Base-by-base conservation (phyloP, 1,140 invertebrate genomes). In the Hermatobates lingyangjiaoensis region DNA sequence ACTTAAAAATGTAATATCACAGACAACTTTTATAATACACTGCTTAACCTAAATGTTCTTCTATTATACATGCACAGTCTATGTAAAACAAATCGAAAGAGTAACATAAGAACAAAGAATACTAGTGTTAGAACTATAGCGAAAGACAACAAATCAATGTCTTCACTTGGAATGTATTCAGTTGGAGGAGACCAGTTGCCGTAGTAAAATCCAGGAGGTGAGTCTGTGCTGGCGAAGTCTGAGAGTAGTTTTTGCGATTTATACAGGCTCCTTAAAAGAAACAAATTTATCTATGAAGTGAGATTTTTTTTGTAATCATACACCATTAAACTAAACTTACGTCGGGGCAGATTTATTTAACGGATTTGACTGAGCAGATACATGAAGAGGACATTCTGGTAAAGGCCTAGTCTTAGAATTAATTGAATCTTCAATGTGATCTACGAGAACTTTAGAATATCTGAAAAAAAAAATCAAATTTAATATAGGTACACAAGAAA, bases 401-500 rank as follows among this genome's bases (percentile, higher is more conserved):
- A 86, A 61, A 45, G 74, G 69, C 62, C 73, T 57, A 64, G 72
- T 61, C 64, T 68, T 54, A 53, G 67, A 62, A 30, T 68, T 68
- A 46, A 74, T 72, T 20, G 53, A 50, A n/a, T 54, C 47, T 42
- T 45, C 53, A 34, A 75, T 64, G 57, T 74, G 68, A 57, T 73
- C 69, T 55, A 77, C 73, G 5, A 85, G 61, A 14, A 87, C 82
- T 71, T 84, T 85, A 12, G 83, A 84, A 63, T 85, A 83, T 51
- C 69, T 65, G 45, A n/a, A 58, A 54, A 24, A 54, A 49, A 40
- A 23, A 25, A 25, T 46, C 26, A 46, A 46, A 46, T 20, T 12
- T 24, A 25, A 18, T 27, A 27, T 27, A n/a, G n/a, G n/a, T n/a
- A n/a, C n/a, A n/a, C n/a, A n/a, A n/a, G n/a, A n/a, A n/a, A n/a